Conservation (phyloP, 2,113 vertebrate species). For the Tragelaphus strepsiceros region DNA sequence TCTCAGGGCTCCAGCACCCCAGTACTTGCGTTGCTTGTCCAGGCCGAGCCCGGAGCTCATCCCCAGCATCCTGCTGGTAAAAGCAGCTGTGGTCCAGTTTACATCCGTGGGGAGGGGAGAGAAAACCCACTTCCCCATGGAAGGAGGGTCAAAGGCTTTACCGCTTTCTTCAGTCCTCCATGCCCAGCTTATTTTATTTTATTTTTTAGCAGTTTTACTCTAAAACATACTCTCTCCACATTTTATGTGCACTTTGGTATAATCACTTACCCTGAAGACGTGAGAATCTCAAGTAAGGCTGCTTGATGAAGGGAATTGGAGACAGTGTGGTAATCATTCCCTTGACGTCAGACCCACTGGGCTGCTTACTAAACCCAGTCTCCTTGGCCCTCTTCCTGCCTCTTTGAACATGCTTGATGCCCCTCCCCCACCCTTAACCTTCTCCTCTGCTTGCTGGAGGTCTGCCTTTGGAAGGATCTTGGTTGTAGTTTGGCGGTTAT, state of each 20-base stretch:
- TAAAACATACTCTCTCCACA: background rate
- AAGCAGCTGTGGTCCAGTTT: background rate
- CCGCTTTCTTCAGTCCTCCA: background rate
- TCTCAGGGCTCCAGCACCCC: background rate
- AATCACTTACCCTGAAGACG: background rate
- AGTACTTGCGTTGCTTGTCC: background rate
- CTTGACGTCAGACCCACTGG: background rate
- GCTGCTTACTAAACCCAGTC: background rate
- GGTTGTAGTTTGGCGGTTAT: slow-evolving; percentile 59
- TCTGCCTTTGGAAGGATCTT: slow-evolving; percentile 60
- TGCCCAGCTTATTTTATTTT: background rate
- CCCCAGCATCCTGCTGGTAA: background rate
- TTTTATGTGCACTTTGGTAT: background rate
- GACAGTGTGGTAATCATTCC: background rate
- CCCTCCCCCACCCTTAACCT: background rate
- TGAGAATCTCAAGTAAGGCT: background rate
- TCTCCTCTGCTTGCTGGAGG: slow-evolving; percentile 36
- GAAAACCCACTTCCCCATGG: background rate
- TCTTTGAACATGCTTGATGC: background rate
- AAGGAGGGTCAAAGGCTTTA: background rate
- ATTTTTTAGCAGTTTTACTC: background rate
- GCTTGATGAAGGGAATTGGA: background rate
- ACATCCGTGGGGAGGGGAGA: background rate
- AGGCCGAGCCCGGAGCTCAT: background rate
- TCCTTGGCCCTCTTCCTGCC: background rate